Conservation (phyloP, 2,797 vertebrate species). For the Diceros bicornis region DNA sequence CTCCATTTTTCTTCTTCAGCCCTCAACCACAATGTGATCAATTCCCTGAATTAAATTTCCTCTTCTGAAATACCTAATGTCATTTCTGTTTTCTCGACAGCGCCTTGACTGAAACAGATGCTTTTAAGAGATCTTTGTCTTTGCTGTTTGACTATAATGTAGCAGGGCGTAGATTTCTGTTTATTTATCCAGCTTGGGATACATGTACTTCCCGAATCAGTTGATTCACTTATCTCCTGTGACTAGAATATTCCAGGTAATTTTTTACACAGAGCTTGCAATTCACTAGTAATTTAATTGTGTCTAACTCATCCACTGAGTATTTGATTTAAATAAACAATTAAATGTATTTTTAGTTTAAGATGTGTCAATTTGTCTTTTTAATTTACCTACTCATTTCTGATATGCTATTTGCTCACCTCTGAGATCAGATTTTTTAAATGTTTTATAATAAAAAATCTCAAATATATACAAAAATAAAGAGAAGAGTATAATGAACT, state of each 20-base stretch:
- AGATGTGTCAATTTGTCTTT: background rate
- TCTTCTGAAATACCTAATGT: slow-evolving; percentile 19
- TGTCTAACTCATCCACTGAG: background rate
- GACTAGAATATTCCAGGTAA: background rate
- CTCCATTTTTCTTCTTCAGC: background rate
- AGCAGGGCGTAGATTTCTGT: background rate
- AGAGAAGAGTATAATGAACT: background rate
- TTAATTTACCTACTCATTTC: slow-evolving; percentile 13
- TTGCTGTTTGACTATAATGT: background rate
- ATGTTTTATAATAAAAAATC: background rate
- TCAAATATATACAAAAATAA: background rate
- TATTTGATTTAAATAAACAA: background rate
- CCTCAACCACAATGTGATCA: background rate
- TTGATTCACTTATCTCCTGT: background rate
- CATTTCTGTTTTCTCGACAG: background rate
- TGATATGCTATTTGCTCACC: background rate
- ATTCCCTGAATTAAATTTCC: background rate
- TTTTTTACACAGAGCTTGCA: background rate
- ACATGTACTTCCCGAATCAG: background rate
- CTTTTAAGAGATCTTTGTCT: background rate
- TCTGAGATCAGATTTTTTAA: background rate
- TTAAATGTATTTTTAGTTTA: background rate
- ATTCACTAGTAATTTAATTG: background rate
- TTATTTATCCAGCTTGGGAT: background rate
- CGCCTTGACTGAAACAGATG: background rate